phyloP scores from a whole-genome alignment of 2,888 invertebrate genomes.

The Tachystola acroxantha region DNA sequence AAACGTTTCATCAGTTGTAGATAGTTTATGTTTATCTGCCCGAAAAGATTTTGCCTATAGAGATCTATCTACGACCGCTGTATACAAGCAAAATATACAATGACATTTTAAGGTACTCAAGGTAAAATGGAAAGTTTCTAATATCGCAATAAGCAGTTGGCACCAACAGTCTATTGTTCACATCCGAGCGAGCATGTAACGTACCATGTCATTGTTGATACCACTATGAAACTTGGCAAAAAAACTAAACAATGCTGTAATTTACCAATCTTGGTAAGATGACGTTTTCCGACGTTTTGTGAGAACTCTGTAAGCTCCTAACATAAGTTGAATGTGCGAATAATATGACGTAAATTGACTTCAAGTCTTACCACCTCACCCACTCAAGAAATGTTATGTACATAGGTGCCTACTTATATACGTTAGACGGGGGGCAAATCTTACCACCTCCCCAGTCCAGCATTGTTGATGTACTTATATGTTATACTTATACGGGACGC shows the following conservation, averaged over 20 bases:
- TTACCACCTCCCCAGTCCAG: no score
- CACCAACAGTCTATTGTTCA: constrained; percentile 46
- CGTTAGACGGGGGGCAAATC: no score
- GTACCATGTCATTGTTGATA: constrained; percentile 46
- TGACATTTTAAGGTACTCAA: background rate
- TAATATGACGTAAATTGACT: constrained; percentile 8
- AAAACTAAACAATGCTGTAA: constrained; percentile 50
- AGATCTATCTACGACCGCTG: no score
- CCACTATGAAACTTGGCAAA: constrained; percentile 34
- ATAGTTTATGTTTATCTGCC: no score
- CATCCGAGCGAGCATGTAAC: constrained; percentile 38
- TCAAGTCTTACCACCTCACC: no score
- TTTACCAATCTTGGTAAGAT: constrained; percentile 35
- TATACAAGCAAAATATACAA: no score
- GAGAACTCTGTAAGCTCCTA: constrained; percentile 23
- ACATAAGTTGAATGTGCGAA: constrained; percentile 17
- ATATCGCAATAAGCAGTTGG: constrained; percentile 35
- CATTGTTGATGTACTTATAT: no score
- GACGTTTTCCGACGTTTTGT: constrained; percentile 29
- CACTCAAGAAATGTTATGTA: no score
- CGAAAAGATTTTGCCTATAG: no score
- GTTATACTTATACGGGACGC: no score
- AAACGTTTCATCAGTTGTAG: no score
- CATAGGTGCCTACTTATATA: no score
- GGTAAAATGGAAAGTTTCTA: constrained; percentile 36